Evolutionary conservation across 2,888 invertebrate genomes (phyloP), one percentile per base, ranked within the genome.

Genomic region (Homarus gammarus): DNA sequence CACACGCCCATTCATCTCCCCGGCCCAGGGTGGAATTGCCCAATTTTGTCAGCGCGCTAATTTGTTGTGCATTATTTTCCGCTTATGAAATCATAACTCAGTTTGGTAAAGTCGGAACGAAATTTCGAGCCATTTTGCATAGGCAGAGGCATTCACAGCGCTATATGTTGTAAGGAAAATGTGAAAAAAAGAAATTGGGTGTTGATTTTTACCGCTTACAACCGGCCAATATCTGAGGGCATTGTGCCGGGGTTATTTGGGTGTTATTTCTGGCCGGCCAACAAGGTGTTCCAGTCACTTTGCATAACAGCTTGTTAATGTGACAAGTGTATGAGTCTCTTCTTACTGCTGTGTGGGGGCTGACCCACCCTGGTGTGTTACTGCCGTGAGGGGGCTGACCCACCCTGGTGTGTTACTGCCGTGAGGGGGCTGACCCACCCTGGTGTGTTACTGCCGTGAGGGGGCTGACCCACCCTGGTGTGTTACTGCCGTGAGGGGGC

Each of bases 31-130:
- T 22, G 1, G 44, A 82, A 82, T 40, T 36, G 64, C 64, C 82
- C 82, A 82, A 82, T 82, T 82, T 44, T 40, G 40, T 31, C 82
- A 61, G 64, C 15, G 12, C n/a, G 22, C 68, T 82, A 82, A 82
- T 82, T 82, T 83, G 83, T 83, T 83, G 82, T 83, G 49, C 72
- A 83, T 83, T 83, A 83, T 70, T 83, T 83, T 68, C 36, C 49
- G 83, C 72, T 83, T 83, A 83, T 82, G 82, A 83, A 83, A 83
- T 44, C 83, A 18, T 72, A 82, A 82, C 82, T 82, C 82, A 83
- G 22, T 70, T 83, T 72, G 83, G 36, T 12, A 44, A 27, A 49
- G 83, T 31, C 61, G 51, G 51, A 83, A 83, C 44, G 40, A 77
- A 77, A 77, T 77, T 77, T 49, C 27, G 49, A 22, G 40, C 44